Base-by-base conservation (phyloP, 2,797 vertebrate genomes). In the Onychomys torridus region DNA sequence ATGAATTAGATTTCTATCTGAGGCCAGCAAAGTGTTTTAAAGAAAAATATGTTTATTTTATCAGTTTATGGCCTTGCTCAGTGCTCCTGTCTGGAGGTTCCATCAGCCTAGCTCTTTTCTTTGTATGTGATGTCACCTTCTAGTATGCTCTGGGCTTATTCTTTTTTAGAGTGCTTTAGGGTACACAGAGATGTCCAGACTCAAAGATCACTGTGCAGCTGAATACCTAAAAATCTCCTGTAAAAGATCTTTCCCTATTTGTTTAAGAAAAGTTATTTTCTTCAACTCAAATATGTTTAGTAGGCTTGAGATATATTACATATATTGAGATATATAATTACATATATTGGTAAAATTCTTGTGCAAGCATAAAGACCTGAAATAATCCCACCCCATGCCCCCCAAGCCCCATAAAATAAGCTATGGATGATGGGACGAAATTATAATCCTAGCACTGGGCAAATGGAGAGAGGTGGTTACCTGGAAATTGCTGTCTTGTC, bases 181-280 rank as follows among this genome's bases (percentile, higher is more conserved):
- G 27, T 27, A 7, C 6, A 49, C 10, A 25, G 43, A 32, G 23
- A 67, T 3, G 0, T 63, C 27, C 2, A 40, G 1, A 59, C 19
- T 37, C 49, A 43, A 34, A 85, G 23, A 14, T 8, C 49, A 73
- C 1, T 82, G 6, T 90, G 19, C 6, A 89, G 25, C 23, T 8
- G 21, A 89, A 32, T 17, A 34, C 57, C 37, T 73, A 3, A 82
- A 77, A 90, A 65, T 76, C 19, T 19, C 59, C 71, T 3, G 27
- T 1, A 9, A 37, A 23, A 17, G 52, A 1, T 1, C 21, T 55
- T 17, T 4, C 0, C 1, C 25, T 23, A 0, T 1, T 63, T 69
- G 67, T 83, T 63, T 78, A 89, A 55, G 5, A 71, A 89, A 91
- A 59, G 6, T 87, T 88, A 75, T 29, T 65, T 52, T 92, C 6